A percentile compares a stretch with the other conserved stretches of the same genome.
phyloP scores from a whole-genome alignment of 2,113 vertebrate species.

The Bos indicus region DNA sequence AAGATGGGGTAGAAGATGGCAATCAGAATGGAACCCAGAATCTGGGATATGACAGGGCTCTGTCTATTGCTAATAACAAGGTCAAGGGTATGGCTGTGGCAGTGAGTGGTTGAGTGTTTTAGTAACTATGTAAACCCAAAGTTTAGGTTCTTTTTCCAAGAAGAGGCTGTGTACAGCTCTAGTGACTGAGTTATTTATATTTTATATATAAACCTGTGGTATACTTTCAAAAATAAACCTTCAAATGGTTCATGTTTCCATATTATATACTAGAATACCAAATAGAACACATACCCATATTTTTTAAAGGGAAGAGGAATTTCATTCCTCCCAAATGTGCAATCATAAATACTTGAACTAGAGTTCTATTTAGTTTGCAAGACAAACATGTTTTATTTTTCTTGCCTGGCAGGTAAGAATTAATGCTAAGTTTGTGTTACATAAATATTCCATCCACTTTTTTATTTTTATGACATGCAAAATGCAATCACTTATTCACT shows the following conservation, averaged over 20 bases:
- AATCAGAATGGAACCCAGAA: not conserved
- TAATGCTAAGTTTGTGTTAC: not conserved
- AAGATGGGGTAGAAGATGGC: not conserved
- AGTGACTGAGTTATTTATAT: not conserved
- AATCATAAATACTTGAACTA: not conserved
- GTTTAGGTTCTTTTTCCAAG: not conserved
- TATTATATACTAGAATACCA: not conserved
- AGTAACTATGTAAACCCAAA: not conserved
- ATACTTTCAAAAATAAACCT: not conserved
- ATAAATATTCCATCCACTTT: not conserved
- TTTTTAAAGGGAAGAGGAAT: not conserved
- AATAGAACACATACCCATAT: not conserved
- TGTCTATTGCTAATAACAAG: not conserved
- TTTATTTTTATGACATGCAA: not conserved
- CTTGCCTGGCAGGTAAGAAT: not conserved
- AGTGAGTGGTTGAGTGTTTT: not conserved
- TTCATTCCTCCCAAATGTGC: conserved; percentile 1
- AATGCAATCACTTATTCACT: not conserved
- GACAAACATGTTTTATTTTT: not conserved
- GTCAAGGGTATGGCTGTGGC: not conserved
- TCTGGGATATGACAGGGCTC: not conserved
- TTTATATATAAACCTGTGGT: not conserved
- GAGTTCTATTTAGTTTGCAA: not conserved
- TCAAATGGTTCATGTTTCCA: not conserved
- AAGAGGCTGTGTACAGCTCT: too few relatives aligned